Percentiles rank a stretch among this genome's conserved stretches.
Evolutionary conservation across 2,888 invertebrate species (phyloP).

Genomic region (Globia sparganii): DNA sequence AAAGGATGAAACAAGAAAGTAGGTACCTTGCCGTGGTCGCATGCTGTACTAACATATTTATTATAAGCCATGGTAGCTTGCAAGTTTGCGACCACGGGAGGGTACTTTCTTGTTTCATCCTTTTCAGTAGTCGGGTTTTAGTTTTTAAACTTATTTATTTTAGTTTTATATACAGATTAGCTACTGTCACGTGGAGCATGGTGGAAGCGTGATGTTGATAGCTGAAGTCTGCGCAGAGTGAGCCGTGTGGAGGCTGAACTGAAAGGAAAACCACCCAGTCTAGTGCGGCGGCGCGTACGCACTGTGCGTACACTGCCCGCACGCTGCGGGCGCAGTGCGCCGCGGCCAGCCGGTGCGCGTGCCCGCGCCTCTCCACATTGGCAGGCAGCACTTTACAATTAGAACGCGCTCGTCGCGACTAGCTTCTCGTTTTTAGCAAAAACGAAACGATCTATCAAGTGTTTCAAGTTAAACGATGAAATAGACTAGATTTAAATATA

Average conservation of each 20-base stretch:
- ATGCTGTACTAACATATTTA: no score
- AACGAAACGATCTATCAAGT: background rate
- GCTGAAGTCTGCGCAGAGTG: background rate
- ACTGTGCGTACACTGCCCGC: background rate
- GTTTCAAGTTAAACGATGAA: background rate
- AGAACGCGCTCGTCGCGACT: background rate
- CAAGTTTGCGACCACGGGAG: no score
- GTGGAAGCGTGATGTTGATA: no score
- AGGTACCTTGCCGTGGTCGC: no score
- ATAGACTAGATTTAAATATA: background rate
- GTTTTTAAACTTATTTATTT: no score
- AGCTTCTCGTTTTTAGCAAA: background rate
- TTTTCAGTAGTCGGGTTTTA: no score
- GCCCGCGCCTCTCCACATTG: slow-evolving; percentile 8
- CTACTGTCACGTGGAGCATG: no score
- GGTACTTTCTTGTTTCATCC: no score
- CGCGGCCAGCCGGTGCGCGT: slow-evolving; percentile 35
- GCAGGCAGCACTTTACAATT: background rate
- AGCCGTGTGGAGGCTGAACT: slow-evolving; percentile 7
- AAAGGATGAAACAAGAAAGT: no score
- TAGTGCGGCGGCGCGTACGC: background rate
- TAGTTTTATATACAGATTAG: no score
- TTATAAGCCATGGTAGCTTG: no score
- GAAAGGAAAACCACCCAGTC: slow-evolving; percentile 6
- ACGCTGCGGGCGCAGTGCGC: slow-evolving; percentile 26